Evolutionary conservation across 2,888 invertebrate species (phyloP).

Genomic region (Chrysolina oricalcia): DNA sequence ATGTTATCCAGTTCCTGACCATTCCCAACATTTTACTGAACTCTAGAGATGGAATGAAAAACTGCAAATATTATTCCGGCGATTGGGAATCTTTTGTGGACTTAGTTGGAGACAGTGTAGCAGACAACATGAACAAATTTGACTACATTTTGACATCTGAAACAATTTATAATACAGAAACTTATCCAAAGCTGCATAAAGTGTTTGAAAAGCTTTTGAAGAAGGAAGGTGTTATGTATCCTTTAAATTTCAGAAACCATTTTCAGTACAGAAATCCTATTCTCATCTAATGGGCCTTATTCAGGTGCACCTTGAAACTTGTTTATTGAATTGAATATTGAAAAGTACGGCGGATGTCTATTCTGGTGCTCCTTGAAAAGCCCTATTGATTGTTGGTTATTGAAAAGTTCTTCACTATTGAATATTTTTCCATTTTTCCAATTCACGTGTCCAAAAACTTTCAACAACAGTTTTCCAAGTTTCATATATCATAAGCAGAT

Average conservation of each 20-base stretch:
- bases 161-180: slow-evolving; percentile 90
- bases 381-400: too few relatives aligned
- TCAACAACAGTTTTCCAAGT: too few relatives aligned
- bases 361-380: too few relatives aligned
- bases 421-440: too few relatives aligned
- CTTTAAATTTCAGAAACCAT: slow-evolving; percentile 67
- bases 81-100: slow-evolving; percentile 77
- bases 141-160: slow-evolving; percentile 93
- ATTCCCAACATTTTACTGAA: slow-evolving; percentile 87
- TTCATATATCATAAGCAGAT: too few relatives aligned
- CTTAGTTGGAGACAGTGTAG: slow-evolving; percentile 73
- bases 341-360: too few relatives aligned
- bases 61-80: slow-evolving; percentile 78
- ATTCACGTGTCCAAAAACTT: too few relatives aligned
- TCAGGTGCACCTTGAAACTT: too few relatives aligned
- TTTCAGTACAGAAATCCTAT: background rate
- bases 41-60: slow-evolving; percentile 67
- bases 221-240: slow-evolving; percentile 78
- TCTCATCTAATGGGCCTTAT: background rate
- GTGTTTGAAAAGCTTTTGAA: slow-evolving; percentile 79
- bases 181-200: slow-evolving; percentile 84
- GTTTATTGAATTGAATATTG: too few relatives aligned
- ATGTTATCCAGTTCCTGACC: slow-evolving; percentile 86
- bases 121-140: slow-evolving; percentile 74
- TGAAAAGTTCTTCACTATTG: too few relatives aligned